Base-by-base conservation (phyloP, 2,797 vertebrate species). In the Acanthis flammea region DNA sequence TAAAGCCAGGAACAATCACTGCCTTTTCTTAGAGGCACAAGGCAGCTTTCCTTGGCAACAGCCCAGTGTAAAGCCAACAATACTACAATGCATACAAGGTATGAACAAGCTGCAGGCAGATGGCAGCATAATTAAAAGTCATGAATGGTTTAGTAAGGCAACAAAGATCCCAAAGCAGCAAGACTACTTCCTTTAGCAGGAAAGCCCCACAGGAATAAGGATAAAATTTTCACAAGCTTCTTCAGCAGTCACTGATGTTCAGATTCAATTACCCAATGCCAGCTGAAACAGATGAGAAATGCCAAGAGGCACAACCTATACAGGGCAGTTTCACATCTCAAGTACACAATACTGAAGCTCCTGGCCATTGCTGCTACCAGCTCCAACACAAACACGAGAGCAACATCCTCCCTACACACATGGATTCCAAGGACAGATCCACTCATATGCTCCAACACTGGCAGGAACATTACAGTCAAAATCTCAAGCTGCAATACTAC, bases 91-190 rank as follows among this genome's bases (percentile, higher is more conserved):
- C 41, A 42, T 42, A 42, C 62, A 48, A 84, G 71, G 21, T 47
- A 86, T 24, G 57, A 85, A 63, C 57, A 87, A 80, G 62, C 5
- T 90, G 61, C 91, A 94, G 72, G 83, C 72, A 94, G 82, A 94
- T 70, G 68, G 89, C 84, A 94, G 72, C 72, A 76, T 89, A 94
- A 94, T 94, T 92, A 91, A 70, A 63, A 90, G 65, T 44, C 68
- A 62, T 41, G 41, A 86, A 85, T 41, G 15, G 31, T 71, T 91
- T 22, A 72, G 50, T 55, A 79, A 76, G 15, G 37, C 57, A 95
- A 87, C 57, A 45, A 82, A 84, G 31, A 87, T 63, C 61, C 45
- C 81, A 88, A 88, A 90, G 72, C 53, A 89, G 58, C 45, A 47
- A 77, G 68, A 74, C 65, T 60, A 68, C 61, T 91, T 83, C 25